Percentiles rank a stretch among this genome's conserved stretches.
phyloP scores from a whole-genome alignment of 2,797 vertebrate genomes.

The Rhincodon typus region DNA sequence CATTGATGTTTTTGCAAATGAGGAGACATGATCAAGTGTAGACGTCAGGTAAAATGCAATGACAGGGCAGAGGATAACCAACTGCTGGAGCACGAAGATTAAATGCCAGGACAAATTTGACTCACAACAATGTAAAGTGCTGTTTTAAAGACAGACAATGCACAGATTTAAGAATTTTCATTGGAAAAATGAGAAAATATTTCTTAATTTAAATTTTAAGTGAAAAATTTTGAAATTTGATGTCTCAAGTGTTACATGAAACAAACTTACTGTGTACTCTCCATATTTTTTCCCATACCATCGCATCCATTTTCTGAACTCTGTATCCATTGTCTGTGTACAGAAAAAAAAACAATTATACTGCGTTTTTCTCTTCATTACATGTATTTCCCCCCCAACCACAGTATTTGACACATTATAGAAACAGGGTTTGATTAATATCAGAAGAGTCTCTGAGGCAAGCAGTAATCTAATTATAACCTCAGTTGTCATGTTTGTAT shows the following conservation, averaged over 20 bases:
- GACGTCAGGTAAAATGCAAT: neutral
- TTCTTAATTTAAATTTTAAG: neutral
- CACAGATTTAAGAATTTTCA: neutral
- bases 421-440: no score
- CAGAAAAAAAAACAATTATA: slow-evolving; percentile 26
- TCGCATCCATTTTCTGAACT: slow-evolving; percentile 99
- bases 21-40: neutral
- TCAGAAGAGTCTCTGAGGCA: no score
- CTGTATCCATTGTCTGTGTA: slow-evolving; percentile 87
- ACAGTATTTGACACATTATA: neutral
- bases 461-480: no score
- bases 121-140: neutral
- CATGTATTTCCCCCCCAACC: neutral
- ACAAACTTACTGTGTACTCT: slow-evolving; percentile 91
- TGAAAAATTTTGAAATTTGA: neutral
- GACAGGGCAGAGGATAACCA: neutral
- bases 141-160: neutral
- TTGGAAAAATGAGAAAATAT: neutral
- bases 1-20: neutral
- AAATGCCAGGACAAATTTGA: neutral
- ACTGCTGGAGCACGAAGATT: neutral
- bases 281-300: slow-evolving; percentile 99
- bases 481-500: no score
- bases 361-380: neutral
- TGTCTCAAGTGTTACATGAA: slow-evolving; percentile 37